Evolutionary conservation across 2,113 vertebrate species (phyloP).

Genomic region (Struthidea cinerea): DNA sequence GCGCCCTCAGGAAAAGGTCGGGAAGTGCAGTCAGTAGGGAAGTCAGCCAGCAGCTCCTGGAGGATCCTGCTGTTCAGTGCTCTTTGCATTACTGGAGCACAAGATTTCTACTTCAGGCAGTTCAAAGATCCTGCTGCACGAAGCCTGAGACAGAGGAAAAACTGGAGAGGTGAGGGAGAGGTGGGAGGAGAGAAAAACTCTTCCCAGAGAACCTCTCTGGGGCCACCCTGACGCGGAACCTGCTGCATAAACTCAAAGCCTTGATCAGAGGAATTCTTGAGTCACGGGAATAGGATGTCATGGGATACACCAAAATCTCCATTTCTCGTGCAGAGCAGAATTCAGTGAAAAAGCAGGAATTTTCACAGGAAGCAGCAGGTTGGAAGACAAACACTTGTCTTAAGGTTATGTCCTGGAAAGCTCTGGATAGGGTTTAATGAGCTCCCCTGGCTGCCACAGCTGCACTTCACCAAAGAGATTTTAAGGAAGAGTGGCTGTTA

Average conservation of each 20-base stretch:
- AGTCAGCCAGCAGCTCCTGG: background rate
- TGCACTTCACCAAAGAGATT: background rate
- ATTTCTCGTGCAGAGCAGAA: background rate
- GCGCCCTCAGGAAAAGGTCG: background rate
- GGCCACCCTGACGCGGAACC: rapidly evolving
- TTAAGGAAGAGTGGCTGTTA: background rate
- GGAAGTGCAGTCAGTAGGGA: background rate
- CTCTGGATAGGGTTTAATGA: background rate
- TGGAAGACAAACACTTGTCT: background rate
- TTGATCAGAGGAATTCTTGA: background rate
- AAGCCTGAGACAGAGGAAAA: background rate
- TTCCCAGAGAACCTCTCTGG: background rate
- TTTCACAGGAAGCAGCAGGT: background rate
- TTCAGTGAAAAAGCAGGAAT: background rate
- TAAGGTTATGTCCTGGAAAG: background rate
- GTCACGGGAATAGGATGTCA: background rate
- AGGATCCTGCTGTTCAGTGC: rapidly evolving
- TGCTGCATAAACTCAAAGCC: background rate
- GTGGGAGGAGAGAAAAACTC: background rate
- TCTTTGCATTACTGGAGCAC: too few relatives aligned
- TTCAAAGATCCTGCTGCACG: background rate
- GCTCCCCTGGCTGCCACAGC: background rate
- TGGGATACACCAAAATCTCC: background rate
- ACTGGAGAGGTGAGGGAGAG: background rate
- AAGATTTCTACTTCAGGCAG: background rate